Base-by-base conservation (phyloP, 2,113 vertebrate species). In the Helogale parvula region DNA sequence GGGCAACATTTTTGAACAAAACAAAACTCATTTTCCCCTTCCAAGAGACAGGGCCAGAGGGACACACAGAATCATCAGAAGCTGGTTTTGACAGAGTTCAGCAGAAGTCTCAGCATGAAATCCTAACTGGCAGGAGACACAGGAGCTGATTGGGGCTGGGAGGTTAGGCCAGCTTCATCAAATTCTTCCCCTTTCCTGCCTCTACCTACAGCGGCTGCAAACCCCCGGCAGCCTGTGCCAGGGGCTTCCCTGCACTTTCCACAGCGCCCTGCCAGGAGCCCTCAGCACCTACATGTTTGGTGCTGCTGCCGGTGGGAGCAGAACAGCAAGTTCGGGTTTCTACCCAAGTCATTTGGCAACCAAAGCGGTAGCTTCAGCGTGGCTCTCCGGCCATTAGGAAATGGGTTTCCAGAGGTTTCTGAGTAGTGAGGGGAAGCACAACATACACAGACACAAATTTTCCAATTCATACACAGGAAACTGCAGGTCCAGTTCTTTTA, bases 171-270 rank as follows among this genome's bases (percentile, higher is more conserved):
- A n/a, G 23, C 47, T 41, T 1, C 47, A 71, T 80, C 66, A 3
- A 15, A 1, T 29, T 76, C 25, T 25, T 52, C 69, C 33, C 69
- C 50, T 45, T n/a, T 74, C 52, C 60, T 68, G 86, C 79, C 85
- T 86, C 19, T 66, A n/a, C 38, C 45, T 71, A 41, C 7, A 21
- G 77, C 41, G 31, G 50, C 50, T 71, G 41, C 88, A 60, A 41
- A 89, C 57, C 66, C 74, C 81, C 15, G 14, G 90, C 5, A 11
- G 65, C 74, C 50, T 3, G 54, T 63, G 93, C 96, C 95, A 95
- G 97, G 94, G 83, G 72, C 77, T 96, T 97, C 81, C 96, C 94
- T 77, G 65, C 9, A 63, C 74, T 94, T 91, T 87, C 91, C 96
- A 35, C 33, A 63, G 93, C 72, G 52, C 54, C 63, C 85, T 93